A percentile compares a stretch with the other conserved stretches of the same genome.
phyloP scores from a whole-genome alignment of 2,113 vertebrate species.

The Siphamia tubifer region DNA sequence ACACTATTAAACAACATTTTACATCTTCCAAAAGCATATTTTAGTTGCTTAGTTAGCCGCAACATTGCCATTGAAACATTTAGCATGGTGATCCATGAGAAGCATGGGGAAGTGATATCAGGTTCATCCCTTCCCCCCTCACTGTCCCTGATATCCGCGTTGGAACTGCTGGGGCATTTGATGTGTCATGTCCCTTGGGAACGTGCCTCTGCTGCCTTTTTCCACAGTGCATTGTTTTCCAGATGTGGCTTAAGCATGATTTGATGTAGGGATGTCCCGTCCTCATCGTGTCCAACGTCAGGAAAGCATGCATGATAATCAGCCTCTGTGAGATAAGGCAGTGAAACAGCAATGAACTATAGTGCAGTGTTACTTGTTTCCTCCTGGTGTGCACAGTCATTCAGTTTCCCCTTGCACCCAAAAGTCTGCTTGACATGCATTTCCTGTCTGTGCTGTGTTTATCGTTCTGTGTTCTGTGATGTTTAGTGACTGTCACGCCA shows the following conservation, averaged over 20 bases:
- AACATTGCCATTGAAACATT: constrained; percentile 61
- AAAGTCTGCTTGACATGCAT: constrained; percentile 45
- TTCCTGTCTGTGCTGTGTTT: constrained; percentile 39
- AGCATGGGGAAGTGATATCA: constrained; percentile 69
- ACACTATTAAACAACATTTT: neutral
- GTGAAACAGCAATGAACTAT: constrained; percentile 79
- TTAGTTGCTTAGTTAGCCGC: constrained; percentile 16
- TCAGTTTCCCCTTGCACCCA: constrained; percentile 52
- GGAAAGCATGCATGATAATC: constrained; percentile 53
- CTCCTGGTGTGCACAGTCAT: constrained; percentile 53
- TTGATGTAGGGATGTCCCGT: constrained; percentile 36
- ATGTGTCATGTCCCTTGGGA: constrained; percentile 36
- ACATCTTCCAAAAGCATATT: constrained; percentile 18
- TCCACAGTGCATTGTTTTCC: constrained; percentile 34
- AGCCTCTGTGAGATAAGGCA: constrained; percentile 69
- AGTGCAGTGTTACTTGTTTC: constrained; percentile 56
- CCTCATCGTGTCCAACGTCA: constrained; percentile 6
- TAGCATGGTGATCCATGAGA: constrained; percentile 65
- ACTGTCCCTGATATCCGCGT: constrained; percentile 64
- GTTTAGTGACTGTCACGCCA: constrained; percentile 47
- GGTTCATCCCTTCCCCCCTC: constrained; percentile 66
- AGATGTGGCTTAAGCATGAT: constrained; percentile 57
- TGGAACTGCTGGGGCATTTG: constrained; percentile 45
- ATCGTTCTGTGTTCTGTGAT: constrained; percentile 24
- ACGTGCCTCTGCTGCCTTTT: constrained; percentile 19